phyloP scores from a whole-genome alignment of 2,113 vertebrate genomes.

The Spizaetus ornatus region DNA sequence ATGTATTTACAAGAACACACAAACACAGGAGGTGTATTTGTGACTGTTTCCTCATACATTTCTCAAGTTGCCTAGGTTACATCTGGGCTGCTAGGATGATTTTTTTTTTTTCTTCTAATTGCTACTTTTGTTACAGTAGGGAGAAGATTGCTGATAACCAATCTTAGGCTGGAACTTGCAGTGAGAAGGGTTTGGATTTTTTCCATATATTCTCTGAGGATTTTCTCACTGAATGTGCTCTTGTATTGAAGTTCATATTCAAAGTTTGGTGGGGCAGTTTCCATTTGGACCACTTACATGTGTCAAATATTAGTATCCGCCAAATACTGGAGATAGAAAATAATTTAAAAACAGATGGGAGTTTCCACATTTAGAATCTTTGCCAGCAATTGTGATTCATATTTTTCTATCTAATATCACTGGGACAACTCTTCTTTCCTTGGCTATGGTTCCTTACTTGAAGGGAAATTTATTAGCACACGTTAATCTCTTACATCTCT shows the following conservation, averaged over 20 bases:
- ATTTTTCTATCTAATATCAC: neutral
- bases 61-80: neutral
- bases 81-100: neutral
- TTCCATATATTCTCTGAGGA: neutral
- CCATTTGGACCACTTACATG: neutral
- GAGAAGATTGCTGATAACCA: neutral
- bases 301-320: neutral
- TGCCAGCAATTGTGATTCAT: neutral
- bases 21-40: neutral
- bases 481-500: neutral
- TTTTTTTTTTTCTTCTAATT: neutral
- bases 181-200: neutral
- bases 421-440: neutral
- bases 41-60: neutral
- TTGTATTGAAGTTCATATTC: neutral
- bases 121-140: neutral
- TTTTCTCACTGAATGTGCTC: neutral
- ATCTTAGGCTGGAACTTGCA: neutral
- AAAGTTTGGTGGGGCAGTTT: neutral
- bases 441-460: neutral
- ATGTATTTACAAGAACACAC: neutral
- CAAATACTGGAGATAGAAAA: neutral
- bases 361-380: neutral
- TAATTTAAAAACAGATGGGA: neutral
- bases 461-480: neutral